Percentiles rank a stretch among this genome's conserved stretches.
phyloP scores from a whole-genome alignment of 2,888 invertebrate species.

The Drosophila borborema region DNA sequence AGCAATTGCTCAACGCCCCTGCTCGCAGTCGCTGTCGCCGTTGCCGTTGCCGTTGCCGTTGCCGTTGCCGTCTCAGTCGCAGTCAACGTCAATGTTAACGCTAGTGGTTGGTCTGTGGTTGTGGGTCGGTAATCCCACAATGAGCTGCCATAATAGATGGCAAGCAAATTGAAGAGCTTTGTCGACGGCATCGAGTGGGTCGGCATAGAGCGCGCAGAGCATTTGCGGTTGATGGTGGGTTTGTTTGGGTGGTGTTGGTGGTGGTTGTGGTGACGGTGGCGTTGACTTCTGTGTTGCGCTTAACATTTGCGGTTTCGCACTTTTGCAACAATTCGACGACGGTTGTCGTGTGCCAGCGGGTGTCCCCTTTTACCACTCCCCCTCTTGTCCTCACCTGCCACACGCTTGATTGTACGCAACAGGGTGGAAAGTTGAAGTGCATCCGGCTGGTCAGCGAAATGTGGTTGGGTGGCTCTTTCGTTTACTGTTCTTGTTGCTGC shows the following conservation, averaged over 20 bases:
- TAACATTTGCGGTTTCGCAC: conserved; percentile 84
- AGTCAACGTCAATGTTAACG: conserved; percentile 30
- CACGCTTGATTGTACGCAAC: conserved; percentile 79
- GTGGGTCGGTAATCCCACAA: conserved; percentile 78
- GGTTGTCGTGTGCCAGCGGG: conserved; percentile 56
- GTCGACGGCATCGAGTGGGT: conserved; percentile 57
- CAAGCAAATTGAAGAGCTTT: conserved; percentile 83
- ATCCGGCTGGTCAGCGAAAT: conserved; percentile 76
- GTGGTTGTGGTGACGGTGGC: conserved; percentile 35
- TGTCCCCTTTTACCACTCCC: conserved; percentile 22
- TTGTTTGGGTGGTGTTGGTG: conserved; percentile 25
- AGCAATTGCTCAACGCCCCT: conserved; percentile 69
- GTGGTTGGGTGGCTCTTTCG: conserved; percentile 38
- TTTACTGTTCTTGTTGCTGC: conserved; percentile 61
- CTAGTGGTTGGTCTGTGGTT: conserved; percentile 44
- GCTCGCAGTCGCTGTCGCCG: conserved; percentile 4
- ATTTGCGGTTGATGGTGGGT: conserved; percentile 63
- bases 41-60: background rate
- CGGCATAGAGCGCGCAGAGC: conserved; percentile 25
- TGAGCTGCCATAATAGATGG: conserved; percentile 83
- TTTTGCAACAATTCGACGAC: conserved; percentile 78
- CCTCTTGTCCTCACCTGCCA: background rate
- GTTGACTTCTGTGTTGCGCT: conserved; percentile 83
- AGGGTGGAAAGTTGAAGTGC: conserved; percentile 84
- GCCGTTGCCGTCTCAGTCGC: background rate